Percentiles rank a stretch among this genome's conserved stretches.
Evolutionary conservation across 2,888 invertebrate species (phyloP).

Genomic region (Thereva nobilitata): DNA sequence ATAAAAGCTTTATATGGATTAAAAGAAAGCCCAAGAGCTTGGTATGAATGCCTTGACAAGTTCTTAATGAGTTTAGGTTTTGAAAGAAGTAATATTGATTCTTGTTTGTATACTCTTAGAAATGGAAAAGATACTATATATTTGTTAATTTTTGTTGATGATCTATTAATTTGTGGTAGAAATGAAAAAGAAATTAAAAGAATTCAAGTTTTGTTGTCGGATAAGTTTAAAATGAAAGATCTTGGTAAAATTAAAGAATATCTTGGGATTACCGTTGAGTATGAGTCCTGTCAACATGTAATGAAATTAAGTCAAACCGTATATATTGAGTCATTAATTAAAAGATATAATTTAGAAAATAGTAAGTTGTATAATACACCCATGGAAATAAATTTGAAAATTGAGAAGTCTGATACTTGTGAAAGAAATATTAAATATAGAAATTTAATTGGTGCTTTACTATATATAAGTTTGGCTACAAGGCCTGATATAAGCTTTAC

Average conservation of each 20-base stretch:
- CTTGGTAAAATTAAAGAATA: too few species aligned
- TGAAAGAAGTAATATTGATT: too few species aligned
- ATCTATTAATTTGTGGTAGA: not conserved
- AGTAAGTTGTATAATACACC: conserved; percentile 36
- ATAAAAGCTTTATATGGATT: conserved; percentile 47
- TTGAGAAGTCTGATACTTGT: conserved; percentile 23
- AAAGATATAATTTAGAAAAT: conserved; percentile 28
- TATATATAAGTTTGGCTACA: conserved; percentile 50
- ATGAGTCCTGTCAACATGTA: not conserved
- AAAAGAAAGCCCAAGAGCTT: conserved; percentile 39
- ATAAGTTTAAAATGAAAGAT: too few species aligned
- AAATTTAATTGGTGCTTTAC: conserved; percentile 47
- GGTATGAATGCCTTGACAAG: conserved; percentile 13
- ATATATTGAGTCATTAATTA: not conserved
- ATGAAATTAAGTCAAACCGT: not conserved
- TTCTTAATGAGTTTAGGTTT: too few species aligned
- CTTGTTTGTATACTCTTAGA: too few species aligned
- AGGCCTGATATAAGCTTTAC: conserved; percentile 48
- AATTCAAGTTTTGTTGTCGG: not conserved
- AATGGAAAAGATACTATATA: too few species aligned
- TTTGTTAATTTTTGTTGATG: too few species aligned
- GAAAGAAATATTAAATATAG: conserved; percentile 30
- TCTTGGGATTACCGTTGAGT: too few species aligned
- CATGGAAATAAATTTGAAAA: conserved; percentile 36
- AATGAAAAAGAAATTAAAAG: not conserved